Conservation (phyloP, 2,888 invertebrate genomes). For the Drosophila quasianomalipes region DNA sequence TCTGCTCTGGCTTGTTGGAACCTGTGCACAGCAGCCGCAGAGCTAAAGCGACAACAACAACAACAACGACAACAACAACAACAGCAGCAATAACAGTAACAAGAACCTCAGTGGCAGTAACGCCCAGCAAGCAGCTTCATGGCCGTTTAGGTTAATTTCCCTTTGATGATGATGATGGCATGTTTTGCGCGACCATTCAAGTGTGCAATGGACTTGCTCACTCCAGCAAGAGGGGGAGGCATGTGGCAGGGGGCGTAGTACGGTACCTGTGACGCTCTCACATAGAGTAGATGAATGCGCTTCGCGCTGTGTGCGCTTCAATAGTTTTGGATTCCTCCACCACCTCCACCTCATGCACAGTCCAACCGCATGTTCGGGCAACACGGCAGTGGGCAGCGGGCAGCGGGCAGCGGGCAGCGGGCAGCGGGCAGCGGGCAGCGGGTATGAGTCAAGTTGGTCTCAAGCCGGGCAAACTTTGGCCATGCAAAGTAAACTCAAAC, state of each 20-base stretch:
- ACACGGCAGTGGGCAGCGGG: conserved; percentile 27
- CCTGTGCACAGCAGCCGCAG: conserved; percentile 54
- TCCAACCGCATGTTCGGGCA: conserved; percentile 2
- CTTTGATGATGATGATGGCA: conserved; percentile 82
- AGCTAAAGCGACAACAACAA: conserved; percentile 32
- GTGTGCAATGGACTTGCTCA: conserved; percentile 82
- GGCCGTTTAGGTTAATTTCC: conserved; percentile 83
- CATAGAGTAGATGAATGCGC: conserved; percentile 62
- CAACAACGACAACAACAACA: conserved; percentile 19
- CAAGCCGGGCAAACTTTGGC: conserved; percentile 47
- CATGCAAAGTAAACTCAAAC: conserved; percentile 51
- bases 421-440: conserved; percentile 19
- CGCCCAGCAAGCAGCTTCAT: conserved; percentile 70
- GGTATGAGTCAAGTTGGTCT: conserved; percentile 27
- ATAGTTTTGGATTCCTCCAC: conserved; percentile 67
- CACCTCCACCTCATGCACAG: background rate
- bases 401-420: conserved; percentile 23
- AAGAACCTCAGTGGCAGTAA: conserved; percentile 49
- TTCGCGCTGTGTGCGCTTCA: conserved; percentile 70
- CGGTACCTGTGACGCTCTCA: conserved; percentile 27
- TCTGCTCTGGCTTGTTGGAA: conserved; percentile 14
- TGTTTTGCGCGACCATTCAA: conserved; percentile 81
- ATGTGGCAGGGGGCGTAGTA: background rate
- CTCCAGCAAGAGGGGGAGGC: conserved; percentile 32
- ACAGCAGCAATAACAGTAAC: conserved; percentile 22